Evolutionary conservation across 1,140 invertebrate species (phyloP).

Genomic region (Panagrolaimus sp.): DNA sequence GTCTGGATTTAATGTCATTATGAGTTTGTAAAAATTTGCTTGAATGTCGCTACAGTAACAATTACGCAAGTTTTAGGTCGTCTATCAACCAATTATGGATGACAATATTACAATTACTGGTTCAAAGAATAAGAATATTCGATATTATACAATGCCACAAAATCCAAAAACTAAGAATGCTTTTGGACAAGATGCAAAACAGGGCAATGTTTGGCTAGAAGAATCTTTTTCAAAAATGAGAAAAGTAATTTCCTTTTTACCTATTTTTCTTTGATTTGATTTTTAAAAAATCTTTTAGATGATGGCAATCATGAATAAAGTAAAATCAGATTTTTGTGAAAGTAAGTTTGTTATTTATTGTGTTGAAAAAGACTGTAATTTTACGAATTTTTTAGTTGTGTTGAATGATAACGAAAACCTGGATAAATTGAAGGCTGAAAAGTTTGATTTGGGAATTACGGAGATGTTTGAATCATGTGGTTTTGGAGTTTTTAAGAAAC

Average conservation of each 20-base stretch:
- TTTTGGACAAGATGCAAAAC: no score
- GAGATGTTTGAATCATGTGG: conserved; percentile 16
- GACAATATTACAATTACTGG: conserved; percentile 8
- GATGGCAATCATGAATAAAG: background rate
- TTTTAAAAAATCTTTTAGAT: background rate
- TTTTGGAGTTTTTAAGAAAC: conserved; percentile 16
- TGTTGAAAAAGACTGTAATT: background rate
- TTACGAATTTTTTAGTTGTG: background rate
- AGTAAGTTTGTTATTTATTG: background rate
- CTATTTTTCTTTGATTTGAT: background rate
- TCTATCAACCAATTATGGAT: conserved; percentile 3
- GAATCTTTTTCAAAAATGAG: no score
- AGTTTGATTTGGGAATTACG: conserved; percentile 16
- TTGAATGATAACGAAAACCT: conserved; percentile 4
- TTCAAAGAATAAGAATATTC: background rate
- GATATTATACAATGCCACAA: background rate
- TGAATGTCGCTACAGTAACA: background rate
- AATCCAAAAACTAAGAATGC: background rate
- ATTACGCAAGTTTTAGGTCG: background rate
- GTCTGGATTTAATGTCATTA: background rate
- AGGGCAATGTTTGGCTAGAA: no score
- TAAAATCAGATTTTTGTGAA: background rate
- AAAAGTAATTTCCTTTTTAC: no score
- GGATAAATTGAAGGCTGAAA: conserved; percentile 12
- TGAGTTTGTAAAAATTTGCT: background rate